These are phyloP conservation scores for Silurus glanis DNA, from an alignment of 2,113 vertebrate species.

Conservation along the genomic window DNA sequence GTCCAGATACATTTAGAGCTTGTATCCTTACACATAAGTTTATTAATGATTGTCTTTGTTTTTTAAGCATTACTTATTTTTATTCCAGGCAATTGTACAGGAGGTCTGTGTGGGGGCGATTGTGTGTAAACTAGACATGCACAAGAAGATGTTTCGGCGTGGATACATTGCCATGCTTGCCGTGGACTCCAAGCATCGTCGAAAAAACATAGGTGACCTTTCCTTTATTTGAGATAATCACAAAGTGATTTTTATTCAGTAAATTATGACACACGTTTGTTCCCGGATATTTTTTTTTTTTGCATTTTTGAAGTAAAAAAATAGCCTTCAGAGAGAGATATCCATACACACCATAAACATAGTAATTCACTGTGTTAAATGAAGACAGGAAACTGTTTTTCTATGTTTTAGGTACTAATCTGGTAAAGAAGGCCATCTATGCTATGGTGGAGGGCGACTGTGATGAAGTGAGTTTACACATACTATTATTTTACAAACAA, in stretches of 20 bases:
- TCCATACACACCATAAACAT: not conserved
- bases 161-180: slow-evolving; percentile 99
- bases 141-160: slow-evolving; percentile 99
- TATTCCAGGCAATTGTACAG: slow-evolving; percentile 93
- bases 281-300: not conserved
- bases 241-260: not conserved
- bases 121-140: slow-evolving; percentile 99
- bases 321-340: not conserved
- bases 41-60: not conserved
- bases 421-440: slow-evolving; percentile 99
- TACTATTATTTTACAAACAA: not conserved
- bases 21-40: not conserved
- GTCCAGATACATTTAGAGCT: not conserved
- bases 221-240: not conserved
- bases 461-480: slow-evolving; percentile 88
- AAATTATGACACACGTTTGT: not conserved
- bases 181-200: slow-evolving; percentile 98
- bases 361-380: not conserved
- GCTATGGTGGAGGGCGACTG: slow-evolving; percentile 99
- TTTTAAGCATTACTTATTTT: slow-evolving; percentile 5
- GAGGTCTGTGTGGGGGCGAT: slow-evolving; percentile 99
- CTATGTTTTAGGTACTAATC: slow-evolving; percentile 88
- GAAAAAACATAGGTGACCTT: slow-evolving; percentile 97
- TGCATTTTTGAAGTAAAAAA: not conserved
- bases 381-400: not conserved